Evolutionary conservation across 2,797 vertebrate species (phyloP).

Genomic region (Notoglanidium macrostoma): DNA sequence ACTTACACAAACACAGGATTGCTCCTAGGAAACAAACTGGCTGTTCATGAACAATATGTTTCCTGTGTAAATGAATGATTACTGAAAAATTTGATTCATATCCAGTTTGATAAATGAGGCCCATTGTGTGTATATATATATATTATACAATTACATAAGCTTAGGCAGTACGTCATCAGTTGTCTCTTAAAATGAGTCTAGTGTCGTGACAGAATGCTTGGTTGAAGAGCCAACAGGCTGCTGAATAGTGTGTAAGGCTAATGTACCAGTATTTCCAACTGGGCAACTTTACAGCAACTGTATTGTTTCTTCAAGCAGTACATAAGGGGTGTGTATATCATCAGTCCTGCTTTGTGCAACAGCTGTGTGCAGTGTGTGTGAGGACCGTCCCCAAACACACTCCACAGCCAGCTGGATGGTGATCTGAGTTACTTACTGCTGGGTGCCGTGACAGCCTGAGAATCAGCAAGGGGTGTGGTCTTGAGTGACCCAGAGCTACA

Average conservation of each 20-base stretch:
- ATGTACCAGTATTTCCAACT: constrained; percentile 28
- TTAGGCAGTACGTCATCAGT: not conserved
- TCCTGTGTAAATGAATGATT: not conserved
- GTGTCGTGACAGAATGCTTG: constrained; percentile 9
- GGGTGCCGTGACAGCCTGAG: constrained; percentile 80
- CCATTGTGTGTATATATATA: not conserved
- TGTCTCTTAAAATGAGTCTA: not conserved
- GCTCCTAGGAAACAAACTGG: not conserved
- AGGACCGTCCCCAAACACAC: constrained; percentile 23
- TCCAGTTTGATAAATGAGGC: not conserved
- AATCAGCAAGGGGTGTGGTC: constrained; percentile 86
- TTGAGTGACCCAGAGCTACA: constrained; percentile 83
- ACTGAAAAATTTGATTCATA: not conserved
- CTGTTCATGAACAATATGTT: not conserved
- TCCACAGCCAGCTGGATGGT: constrained; percentile 23
- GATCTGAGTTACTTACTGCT: constrained; percentile 87
- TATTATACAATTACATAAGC: not conserved
- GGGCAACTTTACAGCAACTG: not conserved
- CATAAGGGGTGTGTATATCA: constrained; percentile 29
- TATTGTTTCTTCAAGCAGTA: constrained; percentile 13
- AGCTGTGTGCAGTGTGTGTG: constrained; percentile 23
- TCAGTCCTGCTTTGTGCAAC: constrained; percentile 12
- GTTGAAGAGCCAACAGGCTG: constrained; percentile 21
- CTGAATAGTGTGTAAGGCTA: not conserved
- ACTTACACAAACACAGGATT: not conserved